Conservation (phyloP, 2,888 invertebrate genomes). For the Argyresthia albistria region DNA sequence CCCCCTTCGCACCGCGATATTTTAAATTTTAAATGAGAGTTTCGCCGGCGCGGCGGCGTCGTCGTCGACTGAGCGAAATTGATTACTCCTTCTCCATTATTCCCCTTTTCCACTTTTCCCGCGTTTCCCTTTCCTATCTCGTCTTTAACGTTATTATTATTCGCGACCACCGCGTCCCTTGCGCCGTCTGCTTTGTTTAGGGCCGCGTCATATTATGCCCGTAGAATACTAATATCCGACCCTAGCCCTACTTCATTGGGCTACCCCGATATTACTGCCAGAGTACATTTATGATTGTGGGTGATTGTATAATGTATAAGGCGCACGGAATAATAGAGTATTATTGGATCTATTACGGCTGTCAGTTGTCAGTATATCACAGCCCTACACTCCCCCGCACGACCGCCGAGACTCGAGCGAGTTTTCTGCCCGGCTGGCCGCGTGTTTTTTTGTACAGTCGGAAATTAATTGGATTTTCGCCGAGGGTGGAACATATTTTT, state of each 20-base stretch:
- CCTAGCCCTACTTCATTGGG: neutral
- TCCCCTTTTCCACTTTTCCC: constrained; percentile 64
- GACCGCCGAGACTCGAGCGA: constrained; percentile 23
- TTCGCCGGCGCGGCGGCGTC: constrained; percentile 55
- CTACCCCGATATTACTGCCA: neutral
- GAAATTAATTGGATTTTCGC: constrained; percentile 73
- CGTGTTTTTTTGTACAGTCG: constrained; percentile 65
- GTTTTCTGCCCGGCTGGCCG: constrained; percentile 58
- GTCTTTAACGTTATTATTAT: constrained; percentile 64
- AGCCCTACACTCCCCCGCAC: constrained; percentile 16
- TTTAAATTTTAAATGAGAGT: constrained; percentile 70
- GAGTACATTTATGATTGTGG: no score
- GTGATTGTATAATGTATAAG: no score
- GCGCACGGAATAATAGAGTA: neutral
- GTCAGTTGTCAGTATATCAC: constrained; percentile 1
- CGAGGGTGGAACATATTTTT: constrained; percentile 71
- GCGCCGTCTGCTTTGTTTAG: constrained; percentile 16
- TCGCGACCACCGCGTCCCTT: constrained; percentile 18
- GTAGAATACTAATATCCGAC: neutral
- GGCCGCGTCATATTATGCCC: constrained; percentile 10
- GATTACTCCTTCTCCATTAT: constrained; percentile 71
- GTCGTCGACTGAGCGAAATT: constrained; percentile 66
- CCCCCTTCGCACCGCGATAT: constrained; percentile 55
- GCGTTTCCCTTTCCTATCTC: constrained; percentile 52
- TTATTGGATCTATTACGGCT: neutral